A percentile compares a stretch with the other conserved stretches of the same genome.
Evolutionary conservation across 2,888 invertebrate genomes (phyloP).

Genomic region (Acleris emargana): DNA sequence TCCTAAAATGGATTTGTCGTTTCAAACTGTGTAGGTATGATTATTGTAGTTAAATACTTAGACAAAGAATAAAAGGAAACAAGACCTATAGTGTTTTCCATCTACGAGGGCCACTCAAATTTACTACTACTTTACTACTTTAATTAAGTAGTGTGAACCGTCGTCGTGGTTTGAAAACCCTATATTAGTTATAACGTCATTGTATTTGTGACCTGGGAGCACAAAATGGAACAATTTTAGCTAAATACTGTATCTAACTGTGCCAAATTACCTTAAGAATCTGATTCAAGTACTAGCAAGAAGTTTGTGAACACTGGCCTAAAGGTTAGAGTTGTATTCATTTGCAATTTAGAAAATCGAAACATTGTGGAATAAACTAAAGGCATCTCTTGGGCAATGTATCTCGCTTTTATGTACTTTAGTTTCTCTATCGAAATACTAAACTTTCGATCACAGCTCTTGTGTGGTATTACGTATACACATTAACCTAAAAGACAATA

Average conservation of each 20-base stretch:
- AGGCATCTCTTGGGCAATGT: too few relatives aligned
- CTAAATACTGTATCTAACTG: conserved; percentile 49
- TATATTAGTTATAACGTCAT: conserved; percentile 31
- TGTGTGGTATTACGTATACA: conserved; percentile 21
- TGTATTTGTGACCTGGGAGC: conserved; percentile 57
- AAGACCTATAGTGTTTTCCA: background rate
- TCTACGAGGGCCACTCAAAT: too few relatives aligned
- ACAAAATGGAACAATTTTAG: conserved; percentile 64
- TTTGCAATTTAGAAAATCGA: too few relatives aligned
- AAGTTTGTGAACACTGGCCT: background rate
- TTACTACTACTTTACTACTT: too few relatives aligned
- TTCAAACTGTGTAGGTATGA: conserved; percentile 50
- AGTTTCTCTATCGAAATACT: too few relatives aligned
- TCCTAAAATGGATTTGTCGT: conserved; percentile 75
- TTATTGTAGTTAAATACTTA: conserved; percentile 30
- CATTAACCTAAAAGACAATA: conserved; percentile 56
- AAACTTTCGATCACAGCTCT: conserved; percentile 7
- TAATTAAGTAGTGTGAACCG: too few relatives aligned
- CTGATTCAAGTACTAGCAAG: conserved; percentile 9
- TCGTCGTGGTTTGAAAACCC: background rate
- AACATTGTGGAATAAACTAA: too few relatives aligned
- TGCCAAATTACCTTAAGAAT: conserved; percentile 48
- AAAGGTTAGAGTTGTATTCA: background rate
- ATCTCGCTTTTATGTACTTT: too few relatives aligned
- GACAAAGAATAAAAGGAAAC: conserved; percentile 13